phyloP scores from a whole-genome alignment of 2,113 vertebrate species.

The Myiopsitta monachus region DNA sequence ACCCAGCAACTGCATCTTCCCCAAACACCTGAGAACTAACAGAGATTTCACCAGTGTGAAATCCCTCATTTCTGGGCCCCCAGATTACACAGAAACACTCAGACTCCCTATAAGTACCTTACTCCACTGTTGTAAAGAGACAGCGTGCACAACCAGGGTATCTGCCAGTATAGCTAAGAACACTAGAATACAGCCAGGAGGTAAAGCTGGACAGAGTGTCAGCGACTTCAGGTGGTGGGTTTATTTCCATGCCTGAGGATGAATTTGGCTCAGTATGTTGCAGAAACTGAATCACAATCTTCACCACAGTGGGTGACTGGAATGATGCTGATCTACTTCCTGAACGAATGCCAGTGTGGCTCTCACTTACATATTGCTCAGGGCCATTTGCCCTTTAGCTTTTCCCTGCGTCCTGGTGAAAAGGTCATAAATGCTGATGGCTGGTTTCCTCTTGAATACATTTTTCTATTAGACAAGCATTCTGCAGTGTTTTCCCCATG shows the following conservation, averaged over 20 bases:
- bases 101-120: background rate
- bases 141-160: background rate
- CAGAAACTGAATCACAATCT: background rate
- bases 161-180: background rate
- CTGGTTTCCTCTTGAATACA: background rate
- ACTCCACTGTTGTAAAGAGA: background rate
- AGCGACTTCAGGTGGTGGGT: background rate
- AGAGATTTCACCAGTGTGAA: background rate
- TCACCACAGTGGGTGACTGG: accelerated
- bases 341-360: background rate
- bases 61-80: background rate
- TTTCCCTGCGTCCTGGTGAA: background rate
- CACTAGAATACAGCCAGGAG: background rate
- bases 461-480: background rate
- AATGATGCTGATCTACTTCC: background rate
- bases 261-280: background rate
- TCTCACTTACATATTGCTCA: background rate
- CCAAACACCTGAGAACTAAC: background rate
- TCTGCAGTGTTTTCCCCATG: background rate
- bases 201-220: background rate
- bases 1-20: background rate
- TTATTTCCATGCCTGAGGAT: background rate
- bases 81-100: background rate
- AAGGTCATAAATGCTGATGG: background rate
- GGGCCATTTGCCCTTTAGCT: background rate